phyloP scores from a whole-genome alignment of 1,140 invertebrate species.

The Achroia grisella region DNA sequence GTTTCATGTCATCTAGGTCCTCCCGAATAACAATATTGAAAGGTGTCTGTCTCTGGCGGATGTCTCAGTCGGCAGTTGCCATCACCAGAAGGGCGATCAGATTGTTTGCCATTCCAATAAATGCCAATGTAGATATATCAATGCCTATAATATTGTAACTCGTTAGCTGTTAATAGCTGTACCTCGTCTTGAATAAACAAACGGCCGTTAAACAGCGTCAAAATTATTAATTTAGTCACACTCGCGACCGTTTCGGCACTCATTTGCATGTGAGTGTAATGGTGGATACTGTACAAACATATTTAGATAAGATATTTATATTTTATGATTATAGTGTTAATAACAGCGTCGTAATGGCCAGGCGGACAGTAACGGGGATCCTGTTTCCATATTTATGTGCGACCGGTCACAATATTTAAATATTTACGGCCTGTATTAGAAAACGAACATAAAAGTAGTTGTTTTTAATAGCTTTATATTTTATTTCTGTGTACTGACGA shows the following conservation, averaged over 20 bases:
- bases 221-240: constrained; percentile 59
- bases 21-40: too few relatives aligned
- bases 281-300: constrained; percentile 7
- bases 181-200: constrained; percentile 56
- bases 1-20: too few relatives aligned
- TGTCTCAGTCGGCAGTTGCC: too few relatives aligned
- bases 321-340: constrained; percentile 34
- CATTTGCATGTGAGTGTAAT: constrained; percentile 9
- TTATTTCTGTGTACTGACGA: too few relatives aligned
- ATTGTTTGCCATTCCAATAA: too few relatives aligned
- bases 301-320: constrained; percentile 35
- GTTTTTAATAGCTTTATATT: too few relatives aligned
- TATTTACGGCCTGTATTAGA: too few relatives aligned
- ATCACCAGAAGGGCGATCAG: too few relatives aligned
- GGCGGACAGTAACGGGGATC: constrained; percentile 5
- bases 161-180: constrained; percentile 53
- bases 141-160: constrained; percentile 25
- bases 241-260: constrained; percentile 12
- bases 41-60: too few relatives aligned
- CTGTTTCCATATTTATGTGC: constrained; percentile 7
- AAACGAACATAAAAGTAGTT: too few relatives aligned
- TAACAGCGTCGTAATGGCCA: constrained; percentile 13
- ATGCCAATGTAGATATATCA: too few relatives aligned
- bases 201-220: constrained; percentile 52
- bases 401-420: constrained; percentile 18